These are phyloP conservation scores for Andrena minutula DNA, from an alignment of 2,888 invertebrate genomes.

Conservation along the genomic window DNA sequence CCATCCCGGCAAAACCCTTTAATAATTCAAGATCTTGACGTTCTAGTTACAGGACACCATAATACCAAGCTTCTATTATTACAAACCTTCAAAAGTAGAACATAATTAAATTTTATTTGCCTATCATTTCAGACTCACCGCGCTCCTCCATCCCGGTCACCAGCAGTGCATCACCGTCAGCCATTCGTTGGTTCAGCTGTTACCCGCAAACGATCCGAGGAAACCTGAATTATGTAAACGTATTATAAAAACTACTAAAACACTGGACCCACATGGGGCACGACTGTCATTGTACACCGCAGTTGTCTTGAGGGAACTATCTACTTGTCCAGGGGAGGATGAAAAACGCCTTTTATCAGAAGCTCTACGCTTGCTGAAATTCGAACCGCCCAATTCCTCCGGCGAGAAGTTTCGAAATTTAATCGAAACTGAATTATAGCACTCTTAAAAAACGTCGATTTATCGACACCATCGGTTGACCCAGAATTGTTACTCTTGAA, in stretches of 20 bases:
- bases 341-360: slow-evolving; percentile 74
- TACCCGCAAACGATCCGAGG: slow-evolving; percentile 87
- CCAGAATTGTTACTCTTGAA: not conserved
- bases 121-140: slow-evolving; percentile 71
- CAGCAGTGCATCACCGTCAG: slow-evolving; percentile 93
- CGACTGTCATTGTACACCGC: slow-evolving; percentile 91
- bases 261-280: slow-evolving; percentile 90
- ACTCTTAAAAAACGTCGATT: not conserved
- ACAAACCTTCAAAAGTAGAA: not conserved
- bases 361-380: slow-evolving; percentile 79
- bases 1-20: too few species aligned
- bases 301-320: slow-evolving; percentile 91
- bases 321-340: slow-evolving; percentile 78
- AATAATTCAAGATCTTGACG: too few species aligned
- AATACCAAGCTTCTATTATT: too few species aligned
- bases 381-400: slow-evolving; percentile 82
- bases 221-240: slow-evolving; percentile 90
- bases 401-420: slow-evolving; percentile 81
- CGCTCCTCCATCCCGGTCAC: slow-evolving; percentile 92
- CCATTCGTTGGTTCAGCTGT: slow-evolving; percentile 92
- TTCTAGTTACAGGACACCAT: too few species aligned
- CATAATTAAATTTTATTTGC: not conserved
- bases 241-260: slow-evolving; percentile 88
- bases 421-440: slow-evolving; percentile 59
- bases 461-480: not conserved